Conservation (phyloP, 2,797 vertebrate genomes). For the Pipistrellus pygmaeus region DNA sequence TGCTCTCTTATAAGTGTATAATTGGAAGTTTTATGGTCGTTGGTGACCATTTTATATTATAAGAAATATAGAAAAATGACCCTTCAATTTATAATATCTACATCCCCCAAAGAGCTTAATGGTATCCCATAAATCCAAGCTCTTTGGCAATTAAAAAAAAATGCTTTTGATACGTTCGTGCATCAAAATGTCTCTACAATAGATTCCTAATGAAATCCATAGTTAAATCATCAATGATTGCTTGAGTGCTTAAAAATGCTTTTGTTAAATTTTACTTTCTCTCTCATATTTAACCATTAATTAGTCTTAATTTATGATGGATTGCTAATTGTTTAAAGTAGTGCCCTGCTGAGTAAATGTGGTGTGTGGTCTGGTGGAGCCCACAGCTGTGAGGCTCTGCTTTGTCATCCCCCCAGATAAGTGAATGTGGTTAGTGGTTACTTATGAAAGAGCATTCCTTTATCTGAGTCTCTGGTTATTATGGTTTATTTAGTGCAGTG, state of each 20-base stretch:
- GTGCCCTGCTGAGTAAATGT: neutral
- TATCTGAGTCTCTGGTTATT: neutral
- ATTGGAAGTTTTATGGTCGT: neutral
- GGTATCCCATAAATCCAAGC: neutral
- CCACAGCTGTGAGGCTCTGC: neutral
- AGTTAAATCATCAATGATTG: neutral
- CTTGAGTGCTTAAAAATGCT: neutral
- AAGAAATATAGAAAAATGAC: conserved; percentile 16
- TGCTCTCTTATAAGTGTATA: neutral
- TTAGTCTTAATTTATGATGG: neutral
- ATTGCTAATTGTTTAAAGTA: neutral
- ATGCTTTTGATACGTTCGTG: neutral
- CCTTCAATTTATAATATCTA: neutral
- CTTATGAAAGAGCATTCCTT: neutral
- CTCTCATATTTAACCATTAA: neutral
- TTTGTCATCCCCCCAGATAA: neutral
- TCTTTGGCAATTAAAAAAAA: neutral
- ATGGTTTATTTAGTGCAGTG: neutral
- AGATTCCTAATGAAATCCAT: neutral
- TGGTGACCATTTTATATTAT: neutral
- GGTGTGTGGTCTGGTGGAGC: neutral
- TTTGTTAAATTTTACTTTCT: neutral
- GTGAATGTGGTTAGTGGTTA: neutral
- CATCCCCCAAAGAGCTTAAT: neutral
- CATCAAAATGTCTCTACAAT: neutral